Percentiles rank a stretch among this genome's conserved stretches.
These are phyloP conservation scores for Drosophila ogumai DNA, from an alignment of 1,140 invertebrate species.

Conservation along the genomic window DNA sequence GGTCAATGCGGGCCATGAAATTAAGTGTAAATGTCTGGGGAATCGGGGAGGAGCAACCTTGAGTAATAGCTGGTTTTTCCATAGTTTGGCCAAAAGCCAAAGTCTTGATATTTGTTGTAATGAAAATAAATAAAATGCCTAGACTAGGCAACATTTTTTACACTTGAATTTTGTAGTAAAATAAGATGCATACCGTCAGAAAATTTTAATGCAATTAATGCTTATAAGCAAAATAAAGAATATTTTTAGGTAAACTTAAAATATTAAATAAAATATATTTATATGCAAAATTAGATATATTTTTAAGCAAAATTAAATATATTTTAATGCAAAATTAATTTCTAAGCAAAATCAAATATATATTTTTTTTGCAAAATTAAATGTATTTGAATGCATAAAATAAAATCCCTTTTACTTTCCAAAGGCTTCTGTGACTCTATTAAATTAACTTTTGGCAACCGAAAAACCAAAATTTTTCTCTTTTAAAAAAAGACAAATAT, in stretches of 20 bases:
- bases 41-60: neutral
- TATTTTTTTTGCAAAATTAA: too few relatives aligned
- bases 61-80: neutral
- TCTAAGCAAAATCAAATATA: too few relatives aligned
- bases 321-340: too few relatives aligned
- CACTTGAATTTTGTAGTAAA: neutral
- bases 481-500: neutral
- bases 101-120: neutral
- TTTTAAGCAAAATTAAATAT: too few relatives aligned
- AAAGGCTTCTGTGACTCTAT: neutral
- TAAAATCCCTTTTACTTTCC: too few relatives aligned
- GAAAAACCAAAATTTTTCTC: neutral
- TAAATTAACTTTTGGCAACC: neutral
- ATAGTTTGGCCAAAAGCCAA: neutral
- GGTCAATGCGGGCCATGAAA: conserved; percentile 16
- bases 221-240: too few relatives aligned
- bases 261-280: too few relatives aligned
- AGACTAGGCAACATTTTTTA: too few relatives aligned
- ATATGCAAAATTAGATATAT: too few relatives aligned
- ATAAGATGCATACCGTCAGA: neutral
- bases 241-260: too few relatives aligned
- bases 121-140: neutral
- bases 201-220: too few relatives aligned
- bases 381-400: too few relatives aligned
- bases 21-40: conserved; percentile 5